Base-by-base conservation (phyloP, 2,888 invertebrate genomes). In the Drosophila suboccidentalis region DNA sequence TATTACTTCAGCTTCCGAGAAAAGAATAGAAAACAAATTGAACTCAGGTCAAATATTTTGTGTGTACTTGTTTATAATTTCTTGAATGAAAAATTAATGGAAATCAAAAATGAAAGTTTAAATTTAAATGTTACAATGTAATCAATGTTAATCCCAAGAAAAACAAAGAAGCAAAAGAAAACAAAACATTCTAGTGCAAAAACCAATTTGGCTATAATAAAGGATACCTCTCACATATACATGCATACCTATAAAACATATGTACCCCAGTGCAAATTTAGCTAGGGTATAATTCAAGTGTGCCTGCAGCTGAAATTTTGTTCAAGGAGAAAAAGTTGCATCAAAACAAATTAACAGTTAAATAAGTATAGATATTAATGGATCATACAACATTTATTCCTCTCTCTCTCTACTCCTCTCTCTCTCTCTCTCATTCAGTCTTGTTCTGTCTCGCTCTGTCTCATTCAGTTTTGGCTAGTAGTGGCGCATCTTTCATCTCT, bases 401-500 rank as follows among this genome's bases (percentile, higher is more conserved):
- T 38, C 19, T 43, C 36, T 32, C n/a, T 36, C 19, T n/a, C n/a
- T n/a, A n/a, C n/a, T n/a, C n/a, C n/a, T 55, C 36, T 36, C 34
- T 9, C 11, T 44, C 19, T 13, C 22, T 51, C 19, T 47, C 9
- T 43, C 11, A 11, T 13, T 26, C n/a, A 17, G 1, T 32, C 10
- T 41, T 19, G 4, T 26, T 47, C 41, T 38, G 36, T 50, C 39
- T 57, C 54, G 10, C 43, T 64, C 32, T 44, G 41, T 19, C 41
- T 38, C 41, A 57, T 60, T 55, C 47, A 22, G 55, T 59, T 47
- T 26, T 63, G 51, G 32, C 67, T 60, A 77, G 66, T 78, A 75
- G 78, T 78, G 75, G 78, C 78, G 78, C 78, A 78, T 76, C 47
- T 57, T 61, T 76, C 75, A 82, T 75, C 36, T 55, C 51, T 17